Base-by-base conservation (phyloP, 2,797 vertebrate genomes). In the Chlorospingus flavigularis region DNA sequence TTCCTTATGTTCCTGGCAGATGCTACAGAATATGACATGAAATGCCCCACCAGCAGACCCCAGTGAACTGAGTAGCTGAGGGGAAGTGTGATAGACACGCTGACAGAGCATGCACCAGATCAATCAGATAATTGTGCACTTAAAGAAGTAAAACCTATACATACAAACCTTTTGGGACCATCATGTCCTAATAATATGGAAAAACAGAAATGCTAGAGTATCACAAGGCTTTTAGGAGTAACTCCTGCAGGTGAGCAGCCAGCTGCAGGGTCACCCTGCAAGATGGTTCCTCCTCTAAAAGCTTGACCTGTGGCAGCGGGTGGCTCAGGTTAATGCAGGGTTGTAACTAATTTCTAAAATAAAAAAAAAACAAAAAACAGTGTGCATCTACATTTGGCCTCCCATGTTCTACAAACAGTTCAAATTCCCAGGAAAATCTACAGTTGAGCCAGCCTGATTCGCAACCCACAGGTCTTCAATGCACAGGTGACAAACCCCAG, bases 341-440 rank as follows among this genome's bases (percentile, higher is more conserved):
- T 17, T 45, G 11, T 17, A 17, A 26, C 12, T 48, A 35, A 50
- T 26, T 26, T 65, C 45, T 33, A 30, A 75, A 37, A 50, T 17
- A 42, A 42, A 37, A 47, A 20, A 16, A 42, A 37, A 45, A 60
- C 18, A 45, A 55, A 42, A 42, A 0, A 0, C 28, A 26, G 2
- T 0, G 3, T 11, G 13, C 35, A 17, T 11, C 26, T 66, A 13
- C 19, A 30, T 18, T 47, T 4, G 1, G 14, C 9, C 4, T 40
- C 19, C 25, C 10, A 5, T 2, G 4, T 26, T 25, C 20, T 31
- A 21, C 10, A 51, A 16, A 40, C 10, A 43, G 20, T 18, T 33
- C 67, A 42, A 62, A 43, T 54, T 60, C 20, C 39, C 54, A 66
- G 45, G 13, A 58, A 89, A 54, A 75, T 30, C 55, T 30, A 33